These are phyloP conservation scores for Chaenogobius annularis DNA, from an alignment of 2,113 vertebrate species.

Conservation along the genomic window DNA sequence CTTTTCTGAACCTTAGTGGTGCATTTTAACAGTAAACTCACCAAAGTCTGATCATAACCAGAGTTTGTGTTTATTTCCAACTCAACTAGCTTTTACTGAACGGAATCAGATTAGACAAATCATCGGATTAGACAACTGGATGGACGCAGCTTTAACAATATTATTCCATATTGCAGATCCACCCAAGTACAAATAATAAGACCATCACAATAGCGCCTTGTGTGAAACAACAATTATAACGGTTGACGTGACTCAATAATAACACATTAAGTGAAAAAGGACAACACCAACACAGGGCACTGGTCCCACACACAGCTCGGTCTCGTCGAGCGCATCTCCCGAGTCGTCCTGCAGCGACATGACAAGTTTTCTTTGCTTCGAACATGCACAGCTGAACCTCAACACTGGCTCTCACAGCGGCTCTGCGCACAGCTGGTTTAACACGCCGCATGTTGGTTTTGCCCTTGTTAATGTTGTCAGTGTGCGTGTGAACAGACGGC, in stretches of 20 bases:
- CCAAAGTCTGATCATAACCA: too few relatives aligned
- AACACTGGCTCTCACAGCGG: constrained; percentile 30
- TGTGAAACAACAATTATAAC: constrained; percentile 17
- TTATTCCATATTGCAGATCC: background rate
- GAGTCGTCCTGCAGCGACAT: constrained; percentile 37
- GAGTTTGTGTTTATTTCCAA: too few relatives aligned
- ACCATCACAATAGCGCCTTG: background rate
- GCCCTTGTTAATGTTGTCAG: constrained; percentile 30
- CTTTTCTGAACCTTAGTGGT: too few relatives aligned
- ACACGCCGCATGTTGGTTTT: constrained; percentile 41
- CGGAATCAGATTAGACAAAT: too few relatives aligned
- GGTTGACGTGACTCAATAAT: constrained; percentile 35
- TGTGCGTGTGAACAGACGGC: constrained; percentile 7
- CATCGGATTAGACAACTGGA: too few relatives aligned
- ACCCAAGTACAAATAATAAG: background rate
- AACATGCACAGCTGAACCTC: constrained; percentile 37
- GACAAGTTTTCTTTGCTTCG: constrained; percentile 64
- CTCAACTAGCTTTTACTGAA: too few relatives aligned
- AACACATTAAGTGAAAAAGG: constrained; percentile 33
- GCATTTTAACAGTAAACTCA: too few relatives aligned
- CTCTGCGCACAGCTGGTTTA: constrained; percentile 35
- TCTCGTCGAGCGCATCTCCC: constrained; percentile 41
- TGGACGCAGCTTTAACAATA: background rate
- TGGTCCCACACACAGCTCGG: constrained; percentile 31
- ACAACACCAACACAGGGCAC: constrained; percentile 34